These are phyloP conservation scores for Bujurquina vittata DNA, from an alignment of 2,113 vertebrate genomes.

Conservation along the genomic window DNA sequence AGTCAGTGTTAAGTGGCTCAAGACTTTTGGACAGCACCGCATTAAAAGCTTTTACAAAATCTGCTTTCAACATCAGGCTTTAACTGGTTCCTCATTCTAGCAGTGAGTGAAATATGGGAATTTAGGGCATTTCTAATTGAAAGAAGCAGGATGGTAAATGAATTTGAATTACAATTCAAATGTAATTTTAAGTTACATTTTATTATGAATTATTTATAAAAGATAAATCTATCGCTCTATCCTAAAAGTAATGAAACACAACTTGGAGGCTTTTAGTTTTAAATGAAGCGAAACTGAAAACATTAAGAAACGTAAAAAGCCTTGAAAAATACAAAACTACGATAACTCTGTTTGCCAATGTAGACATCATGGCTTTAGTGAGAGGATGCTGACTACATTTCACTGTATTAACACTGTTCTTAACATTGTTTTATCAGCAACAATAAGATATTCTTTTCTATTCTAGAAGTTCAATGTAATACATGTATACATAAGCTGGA, in stretches of 20 bases:
- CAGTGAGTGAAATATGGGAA: not conserved
- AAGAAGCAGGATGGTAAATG: not conserved
- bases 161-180: not conserved
- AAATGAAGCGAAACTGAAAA: not conserved
- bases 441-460: too few species aligned
- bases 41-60: not conserved
- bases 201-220: not conserved
- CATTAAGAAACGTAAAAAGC: not conserved
- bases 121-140: not conserved
- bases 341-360: not conserved
- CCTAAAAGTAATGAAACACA: not conserved
- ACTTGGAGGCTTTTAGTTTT: not conserved
- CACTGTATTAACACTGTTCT: too few species aligned
- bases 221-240: too few species aligned
- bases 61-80: not conserved
- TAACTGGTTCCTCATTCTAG: not conserved
- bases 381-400: too few species aligned
- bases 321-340: not conserved
- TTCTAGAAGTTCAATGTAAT: not conserved
- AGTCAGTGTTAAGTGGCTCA: not conserved
- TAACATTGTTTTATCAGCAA: too few species aligned
- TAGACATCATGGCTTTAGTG: not conserved
- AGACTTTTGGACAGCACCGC: not conserved
- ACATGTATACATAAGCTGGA: not conserved
- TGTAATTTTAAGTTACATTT: not conserved